A percentile compares a stretch with the other conserved stretches of the same genome.
Conservation (phyloP, 2,797 vertebrate genomes). For the Acanthiza pusilla region DNA sequence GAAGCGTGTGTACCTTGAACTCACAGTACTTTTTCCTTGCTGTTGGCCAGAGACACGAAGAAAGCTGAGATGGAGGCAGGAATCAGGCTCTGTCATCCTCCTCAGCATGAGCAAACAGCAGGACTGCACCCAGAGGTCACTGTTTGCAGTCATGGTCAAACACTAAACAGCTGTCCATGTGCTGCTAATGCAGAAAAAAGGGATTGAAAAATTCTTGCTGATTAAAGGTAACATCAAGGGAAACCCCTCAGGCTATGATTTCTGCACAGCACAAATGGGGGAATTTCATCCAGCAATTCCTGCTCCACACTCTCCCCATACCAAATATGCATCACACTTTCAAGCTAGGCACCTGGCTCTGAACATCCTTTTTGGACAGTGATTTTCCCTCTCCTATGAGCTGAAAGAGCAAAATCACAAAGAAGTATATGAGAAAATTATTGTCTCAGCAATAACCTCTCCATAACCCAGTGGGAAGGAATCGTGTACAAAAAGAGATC, state of each 20-base stretch:
- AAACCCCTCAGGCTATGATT: background rate
- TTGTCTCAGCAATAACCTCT: background rate
- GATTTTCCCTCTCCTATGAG: background rate
- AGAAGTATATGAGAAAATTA: background rate
- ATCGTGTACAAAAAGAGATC: background rate
- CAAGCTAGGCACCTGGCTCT: background rate
- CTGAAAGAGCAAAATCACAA: background rate
- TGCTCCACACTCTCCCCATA: background rate
- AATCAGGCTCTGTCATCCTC: background rate
- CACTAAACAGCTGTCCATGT: background rate
- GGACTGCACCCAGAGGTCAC: background rate
- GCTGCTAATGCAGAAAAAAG: background rate
- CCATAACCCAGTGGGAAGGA: background rate
- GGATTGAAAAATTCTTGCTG: background rate
- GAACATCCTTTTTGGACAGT: background rate
- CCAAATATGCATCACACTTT: background rate
- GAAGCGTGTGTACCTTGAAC: background rate
- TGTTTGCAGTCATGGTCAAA: background rate
- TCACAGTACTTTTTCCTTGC: background rate
- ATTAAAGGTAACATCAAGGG: background rate
- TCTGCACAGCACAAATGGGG: background rate
- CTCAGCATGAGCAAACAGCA: background rate
- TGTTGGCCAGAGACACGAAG: background rate
- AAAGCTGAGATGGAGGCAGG: accelerated
- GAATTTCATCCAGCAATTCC: background rate